These are phyloP conservation scores for Thamnaconus septentrionalis DNA, from an alignment of 2,113 vertebrate species.

Conservation along the genomic window DNA sequence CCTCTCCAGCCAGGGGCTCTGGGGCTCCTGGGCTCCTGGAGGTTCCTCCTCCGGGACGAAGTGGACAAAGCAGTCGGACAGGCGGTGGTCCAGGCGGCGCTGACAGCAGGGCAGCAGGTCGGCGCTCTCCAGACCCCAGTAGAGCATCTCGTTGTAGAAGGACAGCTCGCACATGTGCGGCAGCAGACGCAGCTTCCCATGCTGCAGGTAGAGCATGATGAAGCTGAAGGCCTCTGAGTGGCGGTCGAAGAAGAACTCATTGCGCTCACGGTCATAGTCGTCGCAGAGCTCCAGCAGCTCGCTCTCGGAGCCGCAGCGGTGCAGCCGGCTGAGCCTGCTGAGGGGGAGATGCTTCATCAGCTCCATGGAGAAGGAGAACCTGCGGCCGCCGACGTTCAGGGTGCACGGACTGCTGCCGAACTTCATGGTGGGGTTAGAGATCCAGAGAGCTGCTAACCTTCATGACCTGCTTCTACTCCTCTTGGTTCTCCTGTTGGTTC, in stretches of 20 bases:
- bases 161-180: constrained; percentile 97
- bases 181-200: constrained; percentile 90
- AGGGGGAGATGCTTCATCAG: constrained; percentile 91
- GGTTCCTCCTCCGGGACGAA: constrained; percentile 80
- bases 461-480: background rate
- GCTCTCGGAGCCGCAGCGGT: constrained; percentile 88
- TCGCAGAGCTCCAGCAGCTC: constrained; percentile 96
- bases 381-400: constrained; percentile 91
- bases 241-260: constrained; percentile 96
- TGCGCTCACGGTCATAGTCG: constrained; percentile 92
- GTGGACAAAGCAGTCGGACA: constrained; percentile 88
- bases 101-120: constrained; percentile 94
- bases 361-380: constrained; percentile 87
- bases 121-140: constrained; percentile 92
- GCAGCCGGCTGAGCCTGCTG: constrained; percentile 88
- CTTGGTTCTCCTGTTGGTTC: too few species aligned
- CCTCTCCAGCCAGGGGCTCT: constrained; percentile 82
- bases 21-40: constrained; percentile 1
- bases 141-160: constrained; percentile 95
- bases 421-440: constrained; percentile 76
- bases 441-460: background rate
- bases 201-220: constrained; percentile 90
- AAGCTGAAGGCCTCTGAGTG: constrained; percentile 95
- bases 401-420: constrained; percentile 79
- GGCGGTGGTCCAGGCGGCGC: constrained; percentile 89